Conservation (phyloP, 1,140 invertebrate genomes). For the Arion vulgaris region DNA sequence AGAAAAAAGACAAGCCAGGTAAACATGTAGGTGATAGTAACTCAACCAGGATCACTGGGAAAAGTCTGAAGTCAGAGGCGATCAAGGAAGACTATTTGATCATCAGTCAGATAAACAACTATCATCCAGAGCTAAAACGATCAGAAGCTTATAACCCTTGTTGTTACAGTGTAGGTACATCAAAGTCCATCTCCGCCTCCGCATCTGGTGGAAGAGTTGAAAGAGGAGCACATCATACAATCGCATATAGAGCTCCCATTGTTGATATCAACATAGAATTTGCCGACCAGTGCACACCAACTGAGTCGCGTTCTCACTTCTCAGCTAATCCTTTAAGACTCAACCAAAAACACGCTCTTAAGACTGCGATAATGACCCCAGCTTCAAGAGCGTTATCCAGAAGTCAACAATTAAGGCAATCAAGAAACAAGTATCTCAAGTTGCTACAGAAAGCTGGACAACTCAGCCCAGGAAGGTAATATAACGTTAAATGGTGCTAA, state of each 20-base stretch:
- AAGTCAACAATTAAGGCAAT: slow-evolving; percentile 31
- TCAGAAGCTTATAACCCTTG: not conserved
- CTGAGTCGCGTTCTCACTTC: not conserved
- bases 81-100: slow-evolving; percentile 18
- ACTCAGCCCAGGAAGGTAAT: slow-evolving; percentile 29
- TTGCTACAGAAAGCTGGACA: slow-evolving; percentile 30
- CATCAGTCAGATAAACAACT: slow-evolving; percentile 18
- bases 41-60: not conserved
- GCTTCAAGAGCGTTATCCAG: slow-evolving; percentile 7
- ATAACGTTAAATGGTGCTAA: no score
- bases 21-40: not conserved
- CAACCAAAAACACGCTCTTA: not conserved
- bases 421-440: slow-evolving; percentile 33
- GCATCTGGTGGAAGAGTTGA: not conserved
- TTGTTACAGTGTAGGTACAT: not conserved
- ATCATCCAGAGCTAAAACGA: slow-evolving; percentile 22
- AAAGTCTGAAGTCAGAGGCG: not conserved
- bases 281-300: not conserved
- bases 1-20: not conserved
- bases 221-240: not conserved
- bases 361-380: slow-evolving; percentile 24
- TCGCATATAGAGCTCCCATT: not conserved
- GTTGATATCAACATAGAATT: slow-evolving; percentile 33
- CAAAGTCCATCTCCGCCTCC: not conserved
- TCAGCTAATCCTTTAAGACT: slow-evolving; percentile 7